Conservation (phyloP, 2,797 vertebrate genomes). For the Oophaga sylvatica region DNA sequence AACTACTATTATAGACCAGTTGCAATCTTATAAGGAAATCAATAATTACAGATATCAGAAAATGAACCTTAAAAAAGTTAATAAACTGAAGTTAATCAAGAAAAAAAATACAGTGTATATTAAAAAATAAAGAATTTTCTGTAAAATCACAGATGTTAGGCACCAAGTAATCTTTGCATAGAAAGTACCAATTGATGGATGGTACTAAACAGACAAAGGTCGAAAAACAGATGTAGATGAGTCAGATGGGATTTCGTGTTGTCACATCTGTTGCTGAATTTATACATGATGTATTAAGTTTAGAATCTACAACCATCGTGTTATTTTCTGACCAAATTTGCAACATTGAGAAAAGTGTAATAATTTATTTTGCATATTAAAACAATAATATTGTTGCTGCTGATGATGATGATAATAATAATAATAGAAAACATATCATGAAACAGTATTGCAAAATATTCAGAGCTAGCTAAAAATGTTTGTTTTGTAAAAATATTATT, state of each 20-base stretch:
- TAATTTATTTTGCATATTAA: neutral
- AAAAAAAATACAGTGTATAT: conserved; percentile 16
- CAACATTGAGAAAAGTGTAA: neutral
- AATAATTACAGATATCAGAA: conserved; percentile 56
- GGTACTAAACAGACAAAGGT: conserved; percentile 47
- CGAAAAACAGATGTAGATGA: conserved; percentile 52
- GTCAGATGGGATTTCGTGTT: conserved; percentile 56
- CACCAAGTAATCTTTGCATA: conserved; percentile 24
- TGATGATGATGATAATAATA: neutral
- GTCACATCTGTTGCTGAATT: conserved; percentile 55
- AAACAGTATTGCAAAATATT: neutral
- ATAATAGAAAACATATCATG: neutral
- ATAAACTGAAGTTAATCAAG: conserved; percentile 7
- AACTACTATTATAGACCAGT: conserved; percentile 39
- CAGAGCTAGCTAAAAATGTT: neutral
- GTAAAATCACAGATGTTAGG: conserved; percentile 4
- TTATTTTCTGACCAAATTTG: neutral
- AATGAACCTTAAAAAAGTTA: conserved; percentile 56
- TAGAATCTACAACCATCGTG: conserved; percentile 10
- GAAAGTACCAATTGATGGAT: conserved; percentile 51
- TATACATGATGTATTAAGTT: conserved; percentile 53
- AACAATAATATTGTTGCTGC: neutral
- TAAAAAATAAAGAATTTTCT: neutral
- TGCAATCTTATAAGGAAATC: conserved; percentile 52
- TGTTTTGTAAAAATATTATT: neutral